Conservation (phyloP, 92 coral and sea anemone species). For the Parazoanthus darwini region DNA sequence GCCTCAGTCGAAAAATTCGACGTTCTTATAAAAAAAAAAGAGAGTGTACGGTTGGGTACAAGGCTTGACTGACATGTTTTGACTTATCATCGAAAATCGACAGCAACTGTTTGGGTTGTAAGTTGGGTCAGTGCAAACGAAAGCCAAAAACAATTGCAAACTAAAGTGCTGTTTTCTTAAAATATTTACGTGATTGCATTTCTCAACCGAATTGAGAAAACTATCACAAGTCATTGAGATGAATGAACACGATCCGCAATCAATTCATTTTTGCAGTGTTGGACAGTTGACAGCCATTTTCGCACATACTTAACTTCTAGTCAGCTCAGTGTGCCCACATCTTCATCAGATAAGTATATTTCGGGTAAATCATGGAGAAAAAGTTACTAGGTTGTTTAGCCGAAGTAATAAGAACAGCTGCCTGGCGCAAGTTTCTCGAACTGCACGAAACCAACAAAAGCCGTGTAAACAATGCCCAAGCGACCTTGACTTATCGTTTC, state of each 20-base stretch:
- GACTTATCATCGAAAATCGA: not conserved
- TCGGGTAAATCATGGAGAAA: not conserved
- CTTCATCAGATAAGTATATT: not conserved
- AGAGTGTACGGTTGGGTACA: not conserved
- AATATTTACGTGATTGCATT: not conserved
- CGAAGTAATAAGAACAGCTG: not conserved
- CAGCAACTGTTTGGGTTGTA: not conserved
- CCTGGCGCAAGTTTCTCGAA: not conserved
- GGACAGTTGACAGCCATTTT: not conserved
- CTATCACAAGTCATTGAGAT: not conserved
- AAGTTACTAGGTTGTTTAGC: not conserved
- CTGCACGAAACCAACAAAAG: not conserved
- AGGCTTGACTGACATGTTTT: not conserved
- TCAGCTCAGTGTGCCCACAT: not conserved
- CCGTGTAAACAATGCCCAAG: not conserved
- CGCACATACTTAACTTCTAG: not conserved
- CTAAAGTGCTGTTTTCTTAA: not conserved
- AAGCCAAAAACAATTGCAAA: not conserved
- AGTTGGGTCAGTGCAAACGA: not conserved
- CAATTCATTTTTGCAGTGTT: slow-evolving; percentile 3
- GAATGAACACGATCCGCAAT: not conserved
- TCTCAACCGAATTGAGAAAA: not conserved
- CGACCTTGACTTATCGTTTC: slow-evolving; percentile 11
- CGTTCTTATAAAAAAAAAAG: no score
- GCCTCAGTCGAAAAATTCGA: no score